Evolutionary conservation across 2,113 vertebrate species (phyloP).

Genomic region (Ceratotherium simum): DNA sequence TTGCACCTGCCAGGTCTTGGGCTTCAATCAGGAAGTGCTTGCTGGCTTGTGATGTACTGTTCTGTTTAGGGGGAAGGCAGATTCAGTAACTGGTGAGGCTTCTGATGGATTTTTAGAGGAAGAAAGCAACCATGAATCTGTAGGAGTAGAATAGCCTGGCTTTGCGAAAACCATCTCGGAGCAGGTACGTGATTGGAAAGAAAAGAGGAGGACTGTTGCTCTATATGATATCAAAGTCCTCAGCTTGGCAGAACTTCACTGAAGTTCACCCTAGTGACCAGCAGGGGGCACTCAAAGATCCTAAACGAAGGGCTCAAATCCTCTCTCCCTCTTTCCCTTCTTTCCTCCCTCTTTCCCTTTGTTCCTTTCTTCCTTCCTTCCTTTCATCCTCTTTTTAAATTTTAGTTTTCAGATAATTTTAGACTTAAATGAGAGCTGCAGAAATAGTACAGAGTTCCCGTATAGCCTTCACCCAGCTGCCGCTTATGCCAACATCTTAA

Average conservation of each 20-base stretch:
- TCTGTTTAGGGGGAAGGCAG: constrained; percentile 14
- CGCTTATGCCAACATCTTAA: neutral
- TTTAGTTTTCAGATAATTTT: neutral
- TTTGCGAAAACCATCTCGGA: neutral
- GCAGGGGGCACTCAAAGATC: neutral
- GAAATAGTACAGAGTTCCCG: neutral
- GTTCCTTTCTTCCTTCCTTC: neutral
- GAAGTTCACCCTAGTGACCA: neutral
- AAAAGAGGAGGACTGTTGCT: neutral
- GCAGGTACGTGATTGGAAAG: neutral
- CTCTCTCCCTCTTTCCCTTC: neutral
- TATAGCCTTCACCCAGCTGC: neutral
- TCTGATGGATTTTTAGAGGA: constrained; percentile 36
- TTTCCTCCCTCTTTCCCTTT: neutral
- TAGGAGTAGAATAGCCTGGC: neutral
- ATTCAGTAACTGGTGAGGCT: neutral
- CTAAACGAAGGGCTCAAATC: neutral
- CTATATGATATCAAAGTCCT: neutral
- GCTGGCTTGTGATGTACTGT: neutral
- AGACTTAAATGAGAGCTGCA: neutral
- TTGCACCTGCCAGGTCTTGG: neutral
- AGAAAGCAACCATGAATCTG: neutral
- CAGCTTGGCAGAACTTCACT: neutral
- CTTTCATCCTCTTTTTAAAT: neutral
- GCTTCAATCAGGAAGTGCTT: neutral